Evolutionary conservation across 2,797 vertebrate species (phyloP).

Genomic region (Catostomus latipinnis): DNA sequence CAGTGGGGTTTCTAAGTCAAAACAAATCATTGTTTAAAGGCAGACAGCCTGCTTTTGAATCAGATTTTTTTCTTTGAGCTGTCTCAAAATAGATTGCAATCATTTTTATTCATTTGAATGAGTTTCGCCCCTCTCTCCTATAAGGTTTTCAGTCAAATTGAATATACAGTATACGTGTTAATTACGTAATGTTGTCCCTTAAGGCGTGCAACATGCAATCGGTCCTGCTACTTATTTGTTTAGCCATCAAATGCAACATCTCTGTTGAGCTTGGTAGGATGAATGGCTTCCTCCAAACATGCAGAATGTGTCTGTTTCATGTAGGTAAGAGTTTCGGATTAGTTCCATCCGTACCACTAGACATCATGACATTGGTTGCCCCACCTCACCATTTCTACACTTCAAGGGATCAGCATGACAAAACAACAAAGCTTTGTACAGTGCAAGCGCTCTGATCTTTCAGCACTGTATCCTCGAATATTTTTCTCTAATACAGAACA

Average conservation of each 20-base stretch:
- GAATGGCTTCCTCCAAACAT: conserved; percentile 31
- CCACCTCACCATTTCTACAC: no score
- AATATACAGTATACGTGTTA: background rate
- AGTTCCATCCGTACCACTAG: no score
- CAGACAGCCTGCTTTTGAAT: conserved; percentile 3
- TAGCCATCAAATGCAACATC: background rate
- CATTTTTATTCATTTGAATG: background rate
- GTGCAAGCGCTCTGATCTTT: no score
- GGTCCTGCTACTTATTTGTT: background rate
- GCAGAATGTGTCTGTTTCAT: conserved; percentile 42
- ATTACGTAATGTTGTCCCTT: background rate
- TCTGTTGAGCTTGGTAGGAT: conserved; percentile 8
- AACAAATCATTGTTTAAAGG: conserved; percentile 32
- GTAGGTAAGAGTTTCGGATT: conserved; percentile 41
- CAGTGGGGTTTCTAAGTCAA: background rate
- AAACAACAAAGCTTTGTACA: no score
- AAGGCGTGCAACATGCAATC: background rate
- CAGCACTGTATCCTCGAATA: no score
- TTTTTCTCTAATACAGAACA: no score
- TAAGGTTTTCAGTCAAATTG: background rate
- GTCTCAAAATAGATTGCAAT: background rate
- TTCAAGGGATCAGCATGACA: no score
- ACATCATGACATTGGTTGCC: no score
- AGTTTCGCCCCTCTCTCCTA: background rate
- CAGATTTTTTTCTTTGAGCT: background rate